phyloP scores from a whole-genome alignment of 2,888 invertebrate species.

The Diaperis boleti region DNA sequence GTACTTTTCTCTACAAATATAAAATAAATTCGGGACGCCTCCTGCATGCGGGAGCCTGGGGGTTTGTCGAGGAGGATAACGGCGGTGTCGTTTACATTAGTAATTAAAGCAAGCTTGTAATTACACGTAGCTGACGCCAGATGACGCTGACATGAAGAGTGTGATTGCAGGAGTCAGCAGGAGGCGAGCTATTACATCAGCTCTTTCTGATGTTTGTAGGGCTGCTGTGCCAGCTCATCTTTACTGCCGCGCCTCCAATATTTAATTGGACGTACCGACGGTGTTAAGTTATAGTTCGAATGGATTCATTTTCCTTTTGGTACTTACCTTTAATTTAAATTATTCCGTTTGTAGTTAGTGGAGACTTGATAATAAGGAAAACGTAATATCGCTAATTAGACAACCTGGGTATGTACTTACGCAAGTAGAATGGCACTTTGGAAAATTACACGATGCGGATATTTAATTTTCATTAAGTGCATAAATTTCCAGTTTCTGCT shows the following conservation, averaged over 20 bases:
- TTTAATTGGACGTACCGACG: conserved; percentile 35
- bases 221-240: conserved; percentile 20
- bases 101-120: conserved; percentile 51
- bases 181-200: conserved; percentile 41
- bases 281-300: conserved; percentile 22
- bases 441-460: neutral
- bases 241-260: conserved; percentile 34
- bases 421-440: neutral
- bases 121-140: conserved; percentile 52
- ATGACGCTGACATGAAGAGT: conserved; percentile 51
- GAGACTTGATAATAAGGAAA: neutral
- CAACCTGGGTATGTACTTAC: neutral
- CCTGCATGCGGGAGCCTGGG: conserved; percentile 24
- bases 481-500: neutral
- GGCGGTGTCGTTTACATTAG: conserved; percentile 51
- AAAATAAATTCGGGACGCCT: conserved; percentile 28
- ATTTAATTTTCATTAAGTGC: conserved; percentile 4
- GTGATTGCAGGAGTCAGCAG: conserved; percentile 48
- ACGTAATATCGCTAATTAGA: neutral
- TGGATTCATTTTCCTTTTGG: conserved; percentile 3
- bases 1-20: conserved; percentile 8
- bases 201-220: conserved; percentile 23
- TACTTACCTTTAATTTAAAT: conserved; percentile 5
- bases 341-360: neutral
- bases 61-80: conserved; percentile 37